phyloP scores from a whole-genome alignment of 2,113 vertebrate species.

The Mus spicilegus region DNA sequence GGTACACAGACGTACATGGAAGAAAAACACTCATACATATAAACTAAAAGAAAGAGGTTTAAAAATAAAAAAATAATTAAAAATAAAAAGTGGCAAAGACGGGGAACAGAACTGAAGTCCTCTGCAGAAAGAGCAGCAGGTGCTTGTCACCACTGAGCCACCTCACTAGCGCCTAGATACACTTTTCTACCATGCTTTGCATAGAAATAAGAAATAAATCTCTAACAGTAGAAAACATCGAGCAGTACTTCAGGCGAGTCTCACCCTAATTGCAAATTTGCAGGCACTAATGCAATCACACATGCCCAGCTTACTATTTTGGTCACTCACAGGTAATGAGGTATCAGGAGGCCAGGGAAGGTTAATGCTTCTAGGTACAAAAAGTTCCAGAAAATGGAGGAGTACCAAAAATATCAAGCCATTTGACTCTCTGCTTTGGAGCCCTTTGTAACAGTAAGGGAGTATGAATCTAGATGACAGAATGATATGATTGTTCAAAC shows the following conservation, averaged over 20 bases:
- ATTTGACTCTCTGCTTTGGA: constrained; percentile 67
- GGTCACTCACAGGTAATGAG: constrained; percentile 35
- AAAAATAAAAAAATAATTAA: not conserved
- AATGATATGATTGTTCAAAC: constrained; percentile 60
- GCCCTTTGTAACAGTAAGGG: constrained; percentile 50
- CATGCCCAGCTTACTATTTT: constrained; percentile 53
- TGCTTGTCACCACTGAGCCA: not conserved
- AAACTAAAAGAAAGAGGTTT: not conserved
- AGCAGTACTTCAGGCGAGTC: constrained; percentile 29
- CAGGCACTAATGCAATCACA: not conserved
- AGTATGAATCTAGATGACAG: constrained; percentile 27
- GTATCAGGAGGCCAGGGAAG: not conserved
- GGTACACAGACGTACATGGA: too few relatives aligned
- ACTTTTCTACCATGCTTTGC: not conserved
- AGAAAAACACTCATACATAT: not conserved
- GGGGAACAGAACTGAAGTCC: not conserved
- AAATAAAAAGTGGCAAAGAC: not conserved
- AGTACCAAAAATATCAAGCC: constrained; percentile 44
- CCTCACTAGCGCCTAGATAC: not conserved
- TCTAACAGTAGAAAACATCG: not conserved
- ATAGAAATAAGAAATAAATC: not conserved
- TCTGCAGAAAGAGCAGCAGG: not conserved
- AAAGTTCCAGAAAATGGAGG: constrained; percentile 61
- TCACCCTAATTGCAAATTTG: constrained; percentile 47
- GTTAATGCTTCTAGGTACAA: constrained; percentile 52